phyloP scores from a whole-genome alignment of 2,888 invertebrate species.

The Nemoura dubitans region DNA sequence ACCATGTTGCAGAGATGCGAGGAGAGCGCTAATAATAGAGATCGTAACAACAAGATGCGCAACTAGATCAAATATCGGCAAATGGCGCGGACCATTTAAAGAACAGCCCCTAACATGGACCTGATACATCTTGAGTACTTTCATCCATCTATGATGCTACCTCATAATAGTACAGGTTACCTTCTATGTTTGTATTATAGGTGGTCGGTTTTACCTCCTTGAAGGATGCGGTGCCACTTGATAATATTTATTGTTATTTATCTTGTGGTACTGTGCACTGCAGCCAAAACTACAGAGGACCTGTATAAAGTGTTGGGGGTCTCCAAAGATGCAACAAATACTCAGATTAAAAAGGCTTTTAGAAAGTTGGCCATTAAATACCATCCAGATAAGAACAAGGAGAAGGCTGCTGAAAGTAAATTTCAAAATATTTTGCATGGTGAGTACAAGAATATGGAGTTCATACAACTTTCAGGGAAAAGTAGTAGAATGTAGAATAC shows the following conservation, averaged over 20 bases:
- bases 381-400: conserved; percentile 65
- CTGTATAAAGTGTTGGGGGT: conserved; percentile 63
- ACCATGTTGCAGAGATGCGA: too few relatives aligned
- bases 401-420: conserved; percentile 61
- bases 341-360: conserved; percentile 64
- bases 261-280: not conserved
- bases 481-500: too few relatives aligned
- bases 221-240: not conserved
- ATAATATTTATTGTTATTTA: not conserved
- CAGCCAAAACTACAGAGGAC: conserved; percentile 53
- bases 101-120: too few relatives aligned
- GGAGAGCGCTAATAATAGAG: too few relatives aligned
- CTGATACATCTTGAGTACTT: too few relatives aligned
- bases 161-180: too few relatives aligned
- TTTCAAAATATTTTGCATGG: conserved; percentile 65
- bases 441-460: conserved; percentile 50
- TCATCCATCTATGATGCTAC: too few relatives aligned
- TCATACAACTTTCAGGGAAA: not conserved
- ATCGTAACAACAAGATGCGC: too few relatives aligned
- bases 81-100: too few relatives aligned
- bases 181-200: not conserved
- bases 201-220: not conserved
- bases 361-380: conserved; percentile 63
- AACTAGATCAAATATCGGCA: too few relatives aligned
- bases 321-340: conserved; percentile 58